Evolutionary conservation across 1,140 invertebrate species (phyloP).

Genomic region (Rhizoglyphus robini): DNA sequence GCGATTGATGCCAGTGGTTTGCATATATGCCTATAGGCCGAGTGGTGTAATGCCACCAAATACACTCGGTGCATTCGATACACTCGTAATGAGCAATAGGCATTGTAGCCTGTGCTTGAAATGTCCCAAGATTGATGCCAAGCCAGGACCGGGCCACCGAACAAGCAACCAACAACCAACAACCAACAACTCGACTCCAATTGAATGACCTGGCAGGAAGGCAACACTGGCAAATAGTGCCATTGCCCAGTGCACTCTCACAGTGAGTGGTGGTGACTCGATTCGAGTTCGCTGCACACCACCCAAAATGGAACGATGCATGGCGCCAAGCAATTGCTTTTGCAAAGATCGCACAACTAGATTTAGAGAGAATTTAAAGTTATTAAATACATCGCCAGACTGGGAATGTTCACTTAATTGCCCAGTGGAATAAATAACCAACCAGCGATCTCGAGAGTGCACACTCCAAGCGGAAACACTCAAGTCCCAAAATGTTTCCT

Average conservation of each 20-base stretch:
- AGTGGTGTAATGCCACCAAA: neutral
- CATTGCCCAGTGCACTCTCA: no score
- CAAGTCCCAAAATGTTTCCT: constrained; percentile 5
- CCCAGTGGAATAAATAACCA: constrained; percentile 10
- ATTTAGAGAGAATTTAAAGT: neutral
- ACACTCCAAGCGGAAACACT: constrained; percentile 15
- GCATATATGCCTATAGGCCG: neutral
- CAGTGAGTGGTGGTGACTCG: no score
- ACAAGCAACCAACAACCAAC: no score
- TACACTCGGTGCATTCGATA: neutral
- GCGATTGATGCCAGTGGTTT: neutral
- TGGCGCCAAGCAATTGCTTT: neutral
- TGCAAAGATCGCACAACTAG: constrained; percentile 4
- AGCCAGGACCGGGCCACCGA: no score
- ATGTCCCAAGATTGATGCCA: no score
- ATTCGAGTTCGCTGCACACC: no score
- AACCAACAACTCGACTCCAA: no score
- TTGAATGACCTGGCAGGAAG: no score
- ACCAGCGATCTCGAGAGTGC: neutral
- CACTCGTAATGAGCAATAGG: no score
- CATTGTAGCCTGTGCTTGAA: no score
- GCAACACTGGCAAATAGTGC: no score
- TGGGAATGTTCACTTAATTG: constrained; percentile 7
- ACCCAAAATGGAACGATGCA: no score
- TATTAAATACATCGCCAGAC: constrained; percentile 10